A percentile compares a stretch with the other conserved stretches of the same genome.
phyloP scores from a whole-genome alignment of 2,113 vertebrate species.

The Xiphias gladius region DNA sequence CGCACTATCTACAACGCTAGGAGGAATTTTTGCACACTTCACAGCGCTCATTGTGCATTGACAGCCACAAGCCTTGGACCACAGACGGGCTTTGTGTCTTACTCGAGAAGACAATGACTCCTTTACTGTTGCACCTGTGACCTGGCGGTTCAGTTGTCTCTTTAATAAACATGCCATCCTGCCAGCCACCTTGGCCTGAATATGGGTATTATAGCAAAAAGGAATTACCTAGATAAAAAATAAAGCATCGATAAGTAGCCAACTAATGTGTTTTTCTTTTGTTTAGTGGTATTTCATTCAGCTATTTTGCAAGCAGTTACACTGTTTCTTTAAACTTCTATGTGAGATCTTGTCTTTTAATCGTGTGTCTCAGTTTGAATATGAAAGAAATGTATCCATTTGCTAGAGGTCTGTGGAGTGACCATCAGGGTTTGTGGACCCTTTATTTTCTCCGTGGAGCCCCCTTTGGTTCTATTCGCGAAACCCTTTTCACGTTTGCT shows the following conservation, averaged over 20 bases:
- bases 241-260: not conserved
- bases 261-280: not conserved
- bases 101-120: not conserved
- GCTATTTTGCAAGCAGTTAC: not conserved
- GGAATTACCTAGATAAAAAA: not conserved
- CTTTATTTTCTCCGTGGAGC: constrained; percentile 26
- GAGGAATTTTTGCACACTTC: too few species aligned
- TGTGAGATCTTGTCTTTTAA: constrained; percentile 10
- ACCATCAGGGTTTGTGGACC: constrained; percentile 46
- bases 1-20: too few species aligned
- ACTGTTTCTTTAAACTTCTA: not conserved
- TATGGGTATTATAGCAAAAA: too few species aligned
- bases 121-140: not conserved
- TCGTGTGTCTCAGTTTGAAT: constrained; percentile 13
- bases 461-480: constrained; percentile 39
- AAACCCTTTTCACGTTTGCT: constrained; percentile 37
- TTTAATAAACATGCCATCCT: not conserved
- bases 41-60: not conserved
- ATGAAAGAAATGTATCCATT: constrained; percentile 12
- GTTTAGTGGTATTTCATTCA: not conserved
- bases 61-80: not conserved
- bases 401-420: constrained; percentile 33
- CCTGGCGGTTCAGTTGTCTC: not conserved
- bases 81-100: constrained; percentile 1
- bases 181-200: too few species aligned